Percentiles rank a stretch among this genome's conserved stretches.
Conservation (phyloP, 2,113 vertebrate genomes). For the Bambusicola thoracicus region DNA sequence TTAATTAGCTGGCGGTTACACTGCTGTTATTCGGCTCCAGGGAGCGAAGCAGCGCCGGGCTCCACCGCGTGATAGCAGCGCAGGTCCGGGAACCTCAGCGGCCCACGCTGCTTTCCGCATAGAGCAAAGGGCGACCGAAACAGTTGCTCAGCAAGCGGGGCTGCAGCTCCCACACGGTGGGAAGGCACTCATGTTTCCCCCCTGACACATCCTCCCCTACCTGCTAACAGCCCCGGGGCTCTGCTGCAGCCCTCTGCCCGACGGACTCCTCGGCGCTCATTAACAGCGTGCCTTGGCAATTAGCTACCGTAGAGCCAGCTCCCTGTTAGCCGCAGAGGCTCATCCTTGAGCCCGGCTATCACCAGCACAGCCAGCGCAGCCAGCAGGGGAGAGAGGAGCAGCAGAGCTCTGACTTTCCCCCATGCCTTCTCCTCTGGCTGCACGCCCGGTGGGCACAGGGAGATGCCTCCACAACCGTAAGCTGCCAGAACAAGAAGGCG, state of each 20-base stretch:
- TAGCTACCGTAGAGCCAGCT: not conserved
- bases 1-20: fast-evolving
- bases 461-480: fast-evolving
- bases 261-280: not conserved
- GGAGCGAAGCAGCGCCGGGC: not conserved
- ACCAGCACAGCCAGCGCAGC: not conserved
- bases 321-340: not conserved
- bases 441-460: fast-evolving
- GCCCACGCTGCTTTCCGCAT: not conserved
- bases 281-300: not conserved
- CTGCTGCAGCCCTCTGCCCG: not conserved
- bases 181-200: not conserved
- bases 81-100: not conserved
- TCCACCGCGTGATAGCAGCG: not conserved
- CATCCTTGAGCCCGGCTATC: fast-evolving
- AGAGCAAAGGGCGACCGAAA: not conserved
- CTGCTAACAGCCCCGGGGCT: not conserved
- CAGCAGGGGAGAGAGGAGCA: too few relatives aligned
- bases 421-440: not conserved
- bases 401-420: fast-evolving
- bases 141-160: fast-evolving
- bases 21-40: fast-evolving
- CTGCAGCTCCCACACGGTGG: not conserved
- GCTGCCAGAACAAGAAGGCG: too few relatives aligned
- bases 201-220: fast-evolving